phyloP scores from a whole-genome alignment of 2,888 invertebrate species.

The Melieria omissa region DNA sequence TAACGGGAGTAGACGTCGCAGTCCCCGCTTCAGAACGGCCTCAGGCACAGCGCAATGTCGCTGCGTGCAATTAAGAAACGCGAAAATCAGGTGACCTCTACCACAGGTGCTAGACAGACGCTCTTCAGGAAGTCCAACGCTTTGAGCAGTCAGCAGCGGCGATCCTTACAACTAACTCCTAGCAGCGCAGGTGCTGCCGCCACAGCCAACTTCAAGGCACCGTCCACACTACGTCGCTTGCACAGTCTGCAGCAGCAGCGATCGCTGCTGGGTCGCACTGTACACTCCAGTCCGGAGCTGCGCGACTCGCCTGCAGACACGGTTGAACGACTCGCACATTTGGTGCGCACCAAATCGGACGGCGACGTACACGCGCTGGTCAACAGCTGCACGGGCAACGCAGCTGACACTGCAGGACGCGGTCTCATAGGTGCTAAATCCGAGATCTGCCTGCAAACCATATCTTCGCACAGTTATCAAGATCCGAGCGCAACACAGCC shows the following conservation, averaged over 20 bases:
- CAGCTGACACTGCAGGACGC: constrained; percentile 29
- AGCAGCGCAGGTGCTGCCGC: constrained; percentile 40
- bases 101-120: constrained; percentile 39
- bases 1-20: too few species aligned
- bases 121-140: constrained; percentile 37
- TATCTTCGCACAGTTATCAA: constrained; percentile 60
- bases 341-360: constrained; percentile 63
- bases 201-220: constrained; percentile 38
- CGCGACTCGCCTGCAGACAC: constrained; percentile 38
- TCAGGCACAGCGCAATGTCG: constrained; percentile 58
- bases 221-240: constrained; percentile 31
- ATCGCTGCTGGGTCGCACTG: constrained; percentile 51
- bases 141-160: constrained; percentile 16
- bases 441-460: constrained; percentile 64
- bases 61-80: constrained; percentile 65
- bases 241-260: constrained; percentile 47
- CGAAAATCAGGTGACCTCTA: constrained; percentile 50
- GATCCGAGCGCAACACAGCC: constrained; percentile 11
- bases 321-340: constrained; percentile 44
- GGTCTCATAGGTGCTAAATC: constrained; percentile 63
- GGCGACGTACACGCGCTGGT: constrained; percentile 57
- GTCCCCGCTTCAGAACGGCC: too few species aligned
- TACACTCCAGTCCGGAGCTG: constrained; percentile 55
- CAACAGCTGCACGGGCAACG: constrained; percentile 47
- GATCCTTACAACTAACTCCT: constrained; percentile 27